These are phyloP conservation scores for Cheilosia scutellata DNA, from an alignment of 2,888 invertebrate genomes.

Conservation along the genomic window DNA sequence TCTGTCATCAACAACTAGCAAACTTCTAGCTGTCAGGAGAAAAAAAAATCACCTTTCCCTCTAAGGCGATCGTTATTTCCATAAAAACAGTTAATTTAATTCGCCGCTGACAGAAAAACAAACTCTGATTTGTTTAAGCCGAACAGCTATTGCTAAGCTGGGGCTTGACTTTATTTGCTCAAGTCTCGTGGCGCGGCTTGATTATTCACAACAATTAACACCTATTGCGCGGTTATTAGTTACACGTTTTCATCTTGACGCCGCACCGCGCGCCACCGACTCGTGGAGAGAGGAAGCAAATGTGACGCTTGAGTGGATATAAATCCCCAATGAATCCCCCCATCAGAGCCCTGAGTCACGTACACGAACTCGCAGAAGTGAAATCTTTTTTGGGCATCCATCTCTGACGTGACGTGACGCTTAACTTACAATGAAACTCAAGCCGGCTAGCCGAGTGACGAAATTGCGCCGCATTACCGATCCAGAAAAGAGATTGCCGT, in stretches of 20 bases:
- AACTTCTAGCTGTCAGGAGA: neutral
- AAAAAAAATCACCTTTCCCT: neutral
- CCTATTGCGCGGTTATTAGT: conserved; percentile 43
- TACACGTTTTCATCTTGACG: conserved; percentile 16
- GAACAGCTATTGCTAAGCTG: neutral
- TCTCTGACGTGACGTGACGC: conserved; percentile 8
- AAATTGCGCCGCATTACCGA: neutral
- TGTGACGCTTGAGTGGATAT: conserved; percentile 20
- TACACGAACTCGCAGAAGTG: conserved; percentile 2
- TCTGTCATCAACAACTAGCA: neutral
- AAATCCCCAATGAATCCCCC: conserved; percentile 1
- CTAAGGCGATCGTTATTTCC: conserved; percentile 3
- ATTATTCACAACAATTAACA: conserved; percentile 36
- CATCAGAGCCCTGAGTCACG: conserved; percentile 11
- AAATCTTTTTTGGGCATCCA: conserved; percentile 17
- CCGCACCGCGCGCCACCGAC: neutral
- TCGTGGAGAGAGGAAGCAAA: conserved; percentile 21
- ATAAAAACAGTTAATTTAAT: conserved; percentile 17
- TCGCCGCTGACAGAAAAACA: neutral
- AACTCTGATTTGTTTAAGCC: neutral
- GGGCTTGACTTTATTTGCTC: neutral
- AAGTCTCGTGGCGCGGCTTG: conserved; percentile 11
- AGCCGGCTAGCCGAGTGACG: conserved; percentile 31
- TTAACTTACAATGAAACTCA: conserved; percentile 14
- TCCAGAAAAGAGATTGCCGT: conserved; percentile 30